Conservation (phyloP, 1,140 invertebrate genomes). For the Philopotamus ludificatus region DNA sequence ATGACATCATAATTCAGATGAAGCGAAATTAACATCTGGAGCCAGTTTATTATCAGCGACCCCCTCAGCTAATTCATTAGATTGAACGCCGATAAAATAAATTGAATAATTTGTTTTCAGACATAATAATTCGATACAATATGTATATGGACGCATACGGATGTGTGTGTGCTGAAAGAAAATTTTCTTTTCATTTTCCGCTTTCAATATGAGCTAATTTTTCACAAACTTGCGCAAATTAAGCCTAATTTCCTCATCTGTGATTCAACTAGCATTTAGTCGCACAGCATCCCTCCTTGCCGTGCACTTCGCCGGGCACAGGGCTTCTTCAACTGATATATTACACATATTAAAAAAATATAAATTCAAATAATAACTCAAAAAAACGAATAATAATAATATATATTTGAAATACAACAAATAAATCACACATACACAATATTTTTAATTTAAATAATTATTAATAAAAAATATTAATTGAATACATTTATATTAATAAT, state of each 20-base stretch:
- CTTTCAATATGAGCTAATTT: conserved; percentile 43
- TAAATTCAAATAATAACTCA: no score
- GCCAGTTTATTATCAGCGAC: no score
- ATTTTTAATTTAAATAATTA: no score
- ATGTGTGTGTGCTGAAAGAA: neutral
- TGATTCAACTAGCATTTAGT: conserved; percentile 42
- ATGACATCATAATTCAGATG: no score
- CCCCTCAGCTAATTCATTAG: neutral
- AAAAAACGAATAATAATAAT: no score
- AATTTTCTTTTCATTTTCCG: conserved; percentile 3
- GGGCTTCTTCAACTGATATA: neutral
- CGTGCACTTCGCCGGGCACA: conserved; percentile 5
- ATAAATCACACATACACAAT: no score
- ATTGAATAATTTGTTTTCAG: neutral
- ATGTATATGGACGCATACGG: neutral
- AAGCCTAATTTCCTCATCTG: conserved; percentile 42
- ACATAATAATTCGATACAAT: neutral
- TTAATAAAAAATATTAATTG: neutral
- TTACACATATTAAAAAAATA: no score
- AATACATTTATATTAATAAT: neutral
- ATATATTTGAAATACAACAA: no score
- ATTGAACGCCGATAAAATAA: neutral
- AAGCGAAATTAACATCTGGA: no score
- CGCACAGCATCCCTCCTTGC: conserved; percentile 1
- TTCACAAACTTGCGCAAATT: conserved; percentile 42